Conservation (phyloP, 2,113 vertebrate species). For the Dendrocopos noguchii region DNA sequence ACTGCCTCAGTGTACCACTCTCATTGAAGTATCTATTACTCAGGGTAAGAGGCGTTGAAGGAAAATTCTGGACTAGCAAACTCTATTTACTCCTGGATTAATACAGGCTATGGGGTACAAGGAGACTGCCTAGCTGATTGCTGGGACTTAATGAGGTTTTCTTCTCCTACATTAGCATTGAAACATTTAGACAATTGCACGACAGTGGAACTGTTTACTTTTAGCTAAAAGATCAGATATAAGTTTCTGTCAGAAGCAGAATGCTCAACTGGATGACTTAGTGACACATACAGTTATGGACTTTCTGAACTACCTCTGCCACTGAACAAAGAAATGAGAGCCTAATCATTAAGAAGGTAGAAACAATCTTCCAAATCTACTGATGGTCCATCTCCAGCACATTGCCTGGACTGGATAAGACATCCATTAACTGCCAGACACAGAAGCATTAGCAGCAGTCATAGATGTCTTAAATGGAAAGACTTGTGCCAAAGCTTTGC, state of each 20-base stretch:
- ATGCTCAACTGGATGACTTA: neutral
- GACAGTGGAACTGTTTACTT: neutral
- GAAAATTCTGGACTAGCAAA: neutral
- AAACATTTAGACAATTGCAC: neutral
- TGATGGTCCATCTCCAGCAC: neutral
- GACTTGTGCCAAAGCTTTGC: neutral
- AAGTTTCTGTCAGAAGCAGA: neutral
- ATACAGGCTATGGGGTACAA: neutral
- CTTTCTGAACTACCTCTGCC: neutral
- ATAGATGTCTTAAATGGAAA: neutral
- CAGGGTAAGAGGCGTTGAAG: neutral
- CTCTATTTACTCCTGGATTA: neutral
- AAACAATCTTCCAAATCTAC: neutral
- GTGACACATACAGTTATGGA: neutral
- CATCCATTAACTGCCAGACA: neutral
- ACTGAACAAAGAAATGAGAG: neutral
- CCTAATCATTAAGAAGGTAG: neutral
- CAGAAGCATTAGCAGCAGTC: neutral
- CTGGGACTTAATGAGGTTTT: neutral
- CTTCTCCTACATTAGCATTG: neutral
- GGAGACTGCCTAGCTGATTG: neutral
- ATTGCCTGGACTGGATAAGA: neutral
- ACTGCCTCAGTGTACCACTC: neutral
- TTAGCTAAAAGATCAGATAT: neutral
- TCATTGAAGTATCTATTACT: neutral